Conservation (phyloP, 2,797 vertebrate genomes). For the Enoplosus armatus region DNA sequence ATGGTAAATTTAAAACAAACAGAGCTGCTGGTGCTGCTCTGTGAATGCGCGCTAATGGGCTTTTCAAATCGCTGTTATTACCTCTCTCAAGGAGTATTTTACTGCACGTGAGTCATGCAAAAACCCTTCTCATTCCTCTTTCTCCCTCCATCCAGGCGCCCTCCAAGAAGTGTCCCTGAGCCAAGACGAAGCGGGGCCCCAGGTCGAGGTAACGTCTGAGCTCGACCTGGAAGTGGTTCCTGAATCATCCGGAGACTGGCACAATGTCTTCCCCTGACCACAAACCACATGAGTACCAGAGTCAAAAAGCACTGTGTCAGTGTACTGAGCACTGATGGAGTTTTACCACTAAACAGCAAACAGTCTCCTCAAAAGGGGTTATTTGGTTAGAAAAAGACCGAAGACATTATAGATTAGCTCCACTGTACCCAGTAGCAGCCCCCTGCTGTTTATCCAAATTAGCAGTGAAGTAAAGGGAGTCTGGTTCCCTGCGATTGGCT, state of each 20-base stretch:
- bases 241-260: slow-evolving; percentile 92
- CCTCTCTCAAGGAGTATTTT: background rate
- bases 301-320: slow-evolving; percentile 15
- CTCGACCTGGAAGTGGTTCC: slow-evolving; percentile 94
- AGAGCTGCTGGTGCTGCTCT: slow-evolving; percentile 25
- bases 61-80: slow-evolving; percentile 4
- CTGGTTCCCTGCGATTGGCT: slow-evolving; percentile 54
- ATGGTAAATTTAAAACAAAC: slow-evolving; percentile 29
- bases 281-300: background rate
- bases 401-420: slow-evolving; percentile 19
- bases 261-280: slow-evolving; percentile 90
- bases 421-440: slow-evolving; percentile 1
- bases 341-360: slow-evolving; percentile 22
- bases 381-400: slow-evolving; percentile 16
- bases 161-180: slow-evolving; percentile 83
- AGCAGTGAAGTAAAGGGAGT: slow-evolving; percentile 44
- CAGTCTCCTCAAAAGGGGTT: slow-evolving; percentile 6
- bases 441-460: slow-evolving; percentile 48
- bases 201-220: slow-evolving; percentile 86
- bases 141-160: slow-evolving; percentile 55
- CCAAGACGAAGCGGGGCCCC: slow-evolving; percentile 81
- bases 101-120: background rate
- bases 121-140: background rate
- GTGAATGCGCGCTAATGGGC: slow-evolving; percentile 9
- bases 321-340: slow-evolving; percentile 9